Base-by-base conservation (phyloP, 2,888 invertebrate species). In the Ormyrus rosae region DNA sequence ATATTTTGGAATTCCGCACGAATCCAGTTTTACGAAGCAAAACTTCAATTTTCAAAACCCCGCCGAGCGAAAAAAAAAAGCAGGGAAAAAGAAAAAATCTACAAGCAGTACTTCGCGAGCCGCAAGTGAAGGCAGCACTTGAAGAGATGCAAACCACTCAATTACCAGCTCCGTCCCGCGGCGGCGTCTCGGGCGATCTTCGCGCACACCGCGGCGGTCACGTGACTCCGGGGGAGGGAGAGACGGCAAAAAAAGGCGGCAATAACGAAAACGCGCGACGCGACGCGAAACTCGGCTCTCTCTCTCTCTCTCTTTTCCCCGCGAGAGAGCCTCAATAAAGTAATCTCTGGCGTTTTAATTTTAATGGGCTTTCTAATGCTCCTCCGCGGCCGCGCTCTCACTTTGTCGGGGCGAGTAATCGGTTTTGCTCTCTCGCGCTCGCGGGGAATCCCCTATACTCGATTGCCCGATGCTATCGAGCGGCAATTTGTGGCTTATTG, bases 71-170 rank as follows among this genome's bases (percentile, higher is more conserved):
- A 69, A 56, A 19, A 5, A 8, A 45, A 34, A 69, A 8, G 56
- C 55, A n/a, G n/a, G 9, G 19, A 56, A 51, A 69, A 56, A 11
- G 46, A 46, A 56, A 67, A 69, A 53, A 65, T 65, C 4, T 9
- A 13, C 50, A 34, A 34, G 34, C 34, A 34, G 34, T 34, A 34
- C 34, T 34, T 34, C 3, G 3, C 34, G 34, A 34, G 34, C 34
- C 34, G 34, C 34, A 4, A 34, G 34, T 0, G 34, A 34, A 34
- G 34, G 3, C 34, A 34, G 34, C 34, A 34, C 34, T 34, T 50
- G 58, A 60, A 58, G 84, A 86, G 87, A 89, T 88, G 88, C 88
- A 89, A 89, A 89, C 88, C 88, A 88, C 89, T 89, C 89, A 89
- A 89, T 90, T 89, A 89, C 85, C 83, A 82, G 34, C 34, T 34